Conservation (phyloP, 2,113 vertebrate genomes). For the Platichthys flesus region DNA sequence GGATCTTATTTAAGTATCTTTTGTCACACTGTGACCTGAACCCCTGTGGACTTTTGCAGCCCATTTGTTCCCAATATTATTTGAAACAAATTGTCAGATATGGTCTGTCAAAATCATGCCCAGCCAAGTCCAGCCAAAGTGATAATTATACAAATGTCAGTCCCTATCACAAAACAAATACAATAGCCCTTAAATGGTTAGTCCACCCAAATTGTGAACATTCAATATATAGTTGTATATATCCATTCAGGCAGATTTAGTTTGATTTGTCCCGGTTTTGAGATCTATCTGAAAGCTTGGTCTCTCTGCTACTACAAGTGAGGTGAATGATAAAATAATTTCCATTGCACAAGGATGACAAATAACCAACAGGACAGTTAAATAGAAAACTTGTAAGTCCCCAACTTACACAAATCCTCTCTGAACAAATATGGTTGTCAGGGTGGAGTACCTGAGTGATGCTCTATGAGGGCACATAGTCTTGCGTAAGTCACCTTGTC, state of each 20-base stretch:
- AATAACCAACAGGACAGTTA: not conserved
- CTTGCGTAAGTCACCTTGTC: constrained; percentile 41
- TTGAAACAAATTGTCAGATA: not conserved
- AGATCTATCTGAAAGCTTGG: not conserved
- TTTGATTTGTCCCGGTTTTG: not conserved
- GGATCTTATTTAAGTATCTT: not conserved
- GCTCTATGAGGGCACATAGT: not conserved
- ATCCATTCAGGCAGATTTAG: not conserved
- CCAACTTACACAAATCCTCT: not conserved
- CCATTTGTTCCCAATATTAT: not conserved
- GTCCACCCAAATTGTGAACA: not conserved
- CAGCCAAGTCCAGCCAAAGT: not conserved
- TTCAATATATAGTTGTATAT: not conserved
- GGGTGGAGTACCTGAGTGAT: not conserved
- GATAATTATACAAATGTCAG: not conserved
- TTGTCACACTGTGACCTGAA: not conserved
- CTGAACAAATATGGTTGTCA: not conserved
- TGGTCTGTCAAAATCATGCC: not conserved
- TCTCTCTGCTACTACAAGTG: not conserved
- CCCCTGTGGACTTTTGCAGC: not conserved
- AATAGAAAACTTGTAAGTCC: not conserved
- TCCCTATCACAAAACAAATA: not conserved
- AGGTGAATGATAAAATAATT: not conserved
- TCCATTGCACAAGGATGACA: too few relatives aligned
- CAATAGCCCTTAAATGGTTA: not conserved